Percentiles rank a stretch among this genome's conserved stretches.
Conservation (phyloP, 2,888 invertebrate species). For the Diadegma fenestrale region DNA sequence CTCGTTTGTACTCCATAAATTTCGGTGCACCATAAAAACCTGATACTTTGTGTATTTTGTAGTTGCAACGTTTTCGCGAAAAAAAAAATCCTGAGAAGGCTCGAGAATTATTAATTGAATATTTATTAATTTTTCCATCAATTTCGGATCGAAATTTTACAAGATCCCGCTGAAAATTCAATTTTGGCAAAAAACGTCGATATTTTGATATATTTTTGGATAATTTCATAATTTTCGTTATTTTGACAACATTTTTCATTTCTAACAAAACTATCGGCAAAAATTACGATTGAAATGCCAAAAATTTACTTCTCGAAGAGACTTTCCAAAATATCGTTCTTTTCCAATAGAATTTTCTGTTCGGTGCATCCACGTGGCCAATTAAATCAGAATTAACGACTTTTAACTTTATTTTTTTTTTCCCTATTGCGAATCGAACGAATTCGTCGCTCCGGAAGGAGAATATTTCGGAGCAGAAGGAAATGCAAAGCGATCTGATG, state of each 20-base stretch:
- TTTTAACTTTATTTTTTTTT: background rate
- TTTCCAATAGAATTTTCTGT: too few relatives aligned
- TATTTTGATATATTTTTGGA: too few relatives aligned
- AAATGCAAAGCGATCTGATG: constrained; percentile 10
- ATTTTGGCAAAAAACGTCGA: too few relatives aligned
- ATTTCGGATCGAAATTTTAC: too few relatives aligned
- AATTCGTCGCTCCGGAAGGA: background rate
- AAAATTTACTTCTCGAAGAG: too few relatives aligned
- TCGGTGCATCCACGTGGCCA: background rate
- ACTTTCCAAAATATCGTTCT: too few relatives aligned
- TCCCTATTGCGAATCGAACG: background rate
- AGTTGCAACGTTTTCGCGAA: background rate
- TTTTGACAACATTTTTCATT: too few relatives aligned
- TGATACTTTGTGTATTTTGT: background rate
- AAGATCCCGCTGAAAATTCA: too few relatives aligned
- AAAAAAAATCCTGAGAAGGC: background rate
- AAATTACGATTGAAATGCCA: too few relatives aligned
- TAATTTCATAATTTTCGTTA: too few relatives aligned
- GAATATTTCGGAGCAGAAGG: background rate
- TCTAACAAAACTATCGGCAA: too few relatives aligned
- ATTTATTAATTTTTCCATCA: background rate
- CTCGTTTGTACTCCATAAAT: constrained; percentile 2
- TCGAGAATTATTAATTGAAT: background rate
- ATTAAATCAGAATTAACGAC: too few relatives aligned
- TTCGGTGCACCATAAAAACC: background rate